Evolutionary conservation across 2,113 vertebrate species (phyloP).

Genomic region (Sapajus apella): DNA sequence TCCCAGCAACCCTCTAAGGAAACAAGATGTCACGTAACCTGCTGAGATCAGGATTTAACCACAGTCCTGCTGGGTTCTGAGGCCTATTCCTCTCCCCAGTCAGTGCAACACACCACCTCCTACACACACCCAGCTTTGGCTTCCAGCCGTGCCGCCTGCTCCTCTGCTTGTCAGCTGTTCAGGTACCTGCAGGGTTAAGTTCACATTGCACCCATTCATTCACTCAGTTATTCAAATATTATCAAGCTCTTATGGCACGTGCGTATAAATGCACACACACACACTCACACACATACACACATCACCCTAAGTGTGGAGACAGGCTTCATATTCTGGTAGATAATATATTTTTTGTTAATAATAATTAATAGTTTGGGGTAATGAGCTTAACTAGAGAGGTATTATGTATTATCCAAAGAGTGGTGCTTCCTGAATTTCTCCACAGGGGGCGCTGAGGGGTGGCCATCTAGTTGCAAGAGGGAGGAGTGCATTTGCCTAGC

Average conservation of each 20-base stretch:
- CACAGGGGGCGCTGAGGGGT: not conserved
- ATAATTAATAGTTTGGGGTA: not conserved
- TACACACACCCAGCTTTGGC: accelerated
- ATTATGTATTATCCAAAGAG: not conserved
- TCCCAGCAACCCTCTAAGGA: not conserved
- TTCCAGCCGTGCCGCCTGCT: not conserved
- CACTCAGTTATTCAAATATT: not conserved
- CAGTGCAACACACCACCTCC: accelerated
- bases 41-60: not conserved
- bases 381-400: not conserved
- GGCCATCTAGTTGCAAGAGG: not conserved
- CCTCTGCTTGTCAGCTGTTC: not conserved
- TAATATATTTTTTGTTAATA: not conserved
- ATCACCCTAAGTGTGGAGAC: not conserved
- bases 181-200: not conserved
- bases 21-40: not conserved
- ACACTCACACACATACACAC: not conserved
- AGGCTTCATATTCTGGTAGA: not conserved
- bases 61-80: accelerated
- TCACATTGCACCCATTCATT: not conserved
- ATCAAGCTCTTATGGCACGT: not conserved
- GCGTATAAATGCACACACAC: too few relatives aligned
- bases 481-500: not conserved
- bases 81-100: too few relatives aligned
- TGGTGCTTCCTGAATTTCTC: not conserved